Evolutionary conservation across 2,888 invertebrate species (phyloP).

Genomic region (Ochropacha duplaris): DNA sequence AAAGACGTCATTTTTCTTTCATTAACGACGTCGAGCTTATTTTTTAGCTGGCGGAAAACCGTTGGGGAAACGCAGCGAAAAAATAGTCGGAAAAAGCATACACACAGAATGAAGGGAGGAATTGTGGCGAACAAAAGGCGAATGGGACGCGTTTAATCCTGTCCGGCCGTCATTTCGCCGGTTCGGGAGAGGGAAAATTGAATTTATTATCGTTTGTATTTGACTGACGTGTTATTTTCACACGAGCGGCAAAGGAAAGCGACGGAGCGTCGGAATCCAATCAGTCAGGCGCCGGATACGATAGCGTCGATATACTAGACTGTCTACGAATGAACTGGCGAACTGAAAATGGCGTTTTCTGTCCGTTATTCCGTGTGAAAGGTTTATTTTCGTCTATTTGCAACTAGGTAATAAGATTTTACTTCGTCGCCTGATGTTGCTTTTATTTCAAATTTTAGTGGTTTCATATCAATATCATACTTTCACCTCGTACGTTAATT

Average conservation of each 20-base stretch:
- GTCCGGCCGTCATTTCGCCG: slow-evolving; percentile 73
- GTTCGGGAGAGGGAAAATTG: slow-evolving; percentile 73
- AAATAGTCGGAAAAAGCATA: slow-evolving; percentile 40
- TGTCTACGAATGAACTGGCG: slow-evolving; percentile 52
- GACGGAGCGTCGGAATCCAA: slow-evolving; percentile 63
- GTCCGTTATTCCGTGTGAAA: slow-evolving; percentile 37
- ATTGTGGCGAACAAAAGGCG: slow-evolving; percentile 76
- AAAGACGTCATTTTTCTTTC: slow-evolving; percentile 39
- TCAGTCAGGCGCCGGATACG: slow-evolving; percentile 71
- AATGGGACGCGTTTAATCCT: slow-evolving; percentile 76
- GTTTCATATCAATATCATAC: not conserved
- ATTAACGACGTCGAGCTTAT: slow-evolving; percentile 41
- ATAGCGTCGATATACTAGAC: slow-evolving; percentile 51
- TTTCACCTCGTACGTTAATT: not conserved
- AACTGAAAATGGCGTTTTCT: slow-evolving; percentile 68
- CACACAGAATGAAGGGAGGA: slow-evolving; percentile 52
- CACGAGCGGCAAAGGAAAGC: slow-evolving; percentile 66
- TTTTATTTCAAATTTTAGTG: not conserved
- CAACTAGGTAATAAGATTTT: slow-evolving; percentile 1
- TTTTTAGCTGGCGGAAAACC: slow-evolving; percentile 29
- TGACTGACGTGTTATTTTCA: slow-evolving; percentile 82
- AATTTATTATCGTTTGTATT: slow-evolving; percentile 81
- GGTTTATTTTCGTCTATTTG: slow-evolving; percentile 15
- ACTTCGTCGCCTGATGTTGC: not conserved
- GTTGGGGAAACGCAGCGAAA: slow-evolving; percentile 40